These are phyloP conservation scores for Drosophila burlai DNA, from an alignment of 1,140 invertebrate genomes.

Conservation along the genomic window DNA sequence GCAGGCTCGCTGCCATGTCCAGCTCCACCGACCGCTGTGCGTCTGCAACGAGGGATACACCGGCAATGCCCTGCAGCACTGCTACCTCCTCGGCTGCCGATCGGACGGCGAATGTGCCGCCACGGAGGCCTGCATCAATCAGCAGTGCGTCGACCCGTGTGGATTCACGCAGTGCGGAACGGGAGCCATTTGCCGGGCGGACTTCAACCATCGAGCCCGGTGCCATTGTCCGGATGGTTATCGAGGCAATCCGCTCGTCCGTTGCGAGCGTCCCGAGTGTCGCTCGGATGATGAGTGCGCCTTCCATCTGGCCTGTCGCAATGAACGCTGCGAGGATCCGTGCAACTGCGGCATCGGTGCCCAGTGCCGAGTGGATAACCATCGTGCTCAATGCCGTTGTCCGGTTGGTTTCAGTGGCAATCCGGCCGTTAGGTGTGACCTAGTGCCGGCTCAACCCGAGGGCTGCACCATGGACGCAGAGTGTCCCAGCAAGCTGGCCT, in stretches of 20 bases:
- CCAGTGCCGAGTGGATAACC: conserved; percentile 91
- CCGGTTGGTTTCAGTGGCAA: conserved; percentile 93
- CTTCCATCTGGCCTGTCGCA: conserved; percentile 90
- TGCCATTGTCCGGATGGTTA: conserved; percentile 92
- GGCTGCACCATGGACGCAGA: conserved; percentile 93
- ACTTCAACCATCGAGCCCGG: conserved; percentile 90
- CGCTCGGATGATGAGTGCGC: conserved; percentile 90
- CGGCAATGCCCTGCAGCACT: conserved; percentile 91
- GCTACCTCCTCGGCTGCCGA: conserved; percentile 90
- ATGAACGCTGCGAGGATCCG: conserved; percentile 91
- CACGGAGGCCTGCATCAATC: conserved; percentile 93
- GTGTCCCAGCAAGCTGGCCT: conserved; percentile 93
- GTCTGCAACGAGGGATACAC: conserved; percentile 92
- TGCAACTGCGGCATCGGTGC: conserved; percentile 91
- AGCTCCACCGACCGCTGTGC: conserved; percentile 93
- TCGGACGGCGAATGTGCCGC: conserved; percentile 93
- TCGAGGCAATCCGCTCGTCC: conserved; percentile 90
- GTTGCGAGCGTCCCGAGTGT: conserved; percentile 93
- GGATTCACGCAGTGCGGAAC: conserved; percentile 92
- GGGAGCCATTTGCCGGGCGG: conserved; percentile 91
- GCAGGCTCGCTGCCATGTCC: conserved; percentile 93
- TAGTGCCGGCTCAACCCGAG: conserved; percentile 86
- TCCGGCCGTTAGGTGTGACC: conserved; percentile 89
- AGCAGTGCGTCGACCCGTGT: conserved; percentile 93
- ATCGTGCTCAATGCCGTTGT: conserved; percentile 92